Evolutionary conservation across 2,888 invertebrate genomes (phyloP), one percentile per base, ranked within the genome.

Genomic region (Timandra comae): DNA sequence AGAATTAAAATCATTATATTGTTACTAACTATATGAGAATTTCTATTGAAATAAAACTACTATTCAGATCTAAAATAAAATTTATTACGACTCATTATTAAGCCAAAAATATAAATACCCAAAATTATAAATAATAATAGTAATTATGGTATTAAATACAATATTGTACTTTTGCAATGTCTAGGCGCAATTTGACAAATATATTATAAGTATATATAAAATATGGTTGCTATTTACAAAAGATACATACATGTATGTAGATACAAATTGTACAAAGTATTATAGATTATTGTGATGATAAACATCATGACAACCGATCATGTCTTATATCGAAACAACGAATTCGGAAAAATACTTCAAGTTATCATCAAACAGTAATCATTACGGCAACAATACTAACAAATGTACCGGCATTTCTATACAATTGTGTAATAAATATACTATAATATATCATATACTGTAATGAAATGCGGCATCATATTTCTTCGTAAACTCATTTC

Each of bases 51-150:
- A 16, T 44, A 50, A 69, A 73, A 77, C 69, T 58, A 72, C 60
- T 56, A 57, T 50, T 58, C 73, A 78, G 74, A 77, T 79, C 74
- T 72, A 73, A 69, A 63, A 63, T 64, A 66, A 52, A 46, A 6
- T 79, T 74, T 79, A 78, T 72, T 76, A 56, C 53, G 49, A 55
- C 48, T 54, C n/a, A n/a, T 22, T 35, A 56, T 54, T 55, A 63
- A 69, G 63, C 61, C 60, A 65, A 59, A 66, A 68, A 7, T 10
- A 70, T 70, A 68, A 73, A 70, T 70, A 64, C 52, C 46, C 32
- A 49, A 38, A 33, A 29, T n/a, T 33, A 33, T 32, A 41, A 34
- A 44, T 48, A 48, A 60, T 57, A 26, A 44, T 48, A 48, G 59
- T 57, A 26, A 28, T 30, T 40, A 35, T 30, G 33, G 25, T 36